A percentile compares a stretch with the other conserved stretches of the same genome.
phyloP scores from a whole-genome alignment of 2,113 vertebrate species.

The Pongo pygmaeus region DNA sequence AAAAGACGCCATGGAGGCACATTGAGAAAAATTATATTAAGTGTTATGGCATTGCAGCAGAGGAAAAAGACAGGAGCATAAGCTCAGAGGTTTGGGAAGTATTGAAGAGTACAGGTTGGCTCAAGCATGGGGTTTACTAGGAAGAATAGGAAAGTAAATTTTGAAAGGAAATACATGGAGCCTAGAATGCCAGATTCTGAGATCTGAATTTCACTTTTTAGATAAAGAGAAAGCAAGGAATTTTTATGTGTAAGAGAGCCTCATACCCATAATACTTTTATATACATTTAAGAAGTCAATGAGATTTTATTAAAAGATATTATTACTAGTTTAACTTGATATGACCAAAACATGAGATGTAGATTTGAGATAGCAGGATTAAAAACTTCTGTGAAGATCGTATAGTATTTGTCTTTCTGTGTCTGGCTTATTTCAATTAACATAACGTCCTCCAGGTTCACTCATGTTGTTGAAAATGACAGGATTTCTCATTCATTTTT shows the following conservation, averaged over 20 bases:
- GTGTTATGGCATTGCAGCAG: not conserved
- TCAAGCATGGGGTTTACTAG: not conserved
- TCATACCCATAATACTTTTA: not conserved
- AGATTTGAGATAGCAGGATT: not conserved
- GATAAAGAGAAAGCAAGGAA: not conserved
- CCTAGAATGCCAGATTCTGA: not conserved
- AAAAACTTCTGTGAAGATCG: not conserved
- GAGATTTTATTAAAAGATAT: not conserved
- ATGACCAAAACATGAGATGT: not conserved
- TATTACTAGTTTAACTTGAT: not conserved
- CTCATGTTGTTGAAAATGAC: not conserved
- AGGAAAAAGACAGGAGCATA: not conserved
- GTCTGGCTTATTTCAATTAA: not conserved
- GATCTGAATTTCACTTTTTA: constrained; percentile 12
- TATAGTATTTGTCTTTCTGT: not conserved
- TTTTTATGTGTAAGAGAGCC: not conserved
- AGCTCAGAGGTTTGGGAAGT: not conserved
- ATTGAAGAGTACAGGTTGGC: not conserved
- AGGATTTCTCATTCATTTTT: not conserved
- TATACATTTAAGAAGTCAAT: not conserved
- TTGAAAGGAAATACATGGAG: not conserved
- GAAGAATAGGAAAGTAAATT: not conserved
- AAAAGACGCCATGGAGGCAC: not conserved
- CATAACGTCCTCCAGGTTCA: not conserved
- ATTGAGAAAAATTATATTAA: not conserved